These are phyloP conservation scores for Bradypus variegatus DNA, from an alignment of 2,797 vertebrate species.

Conservation along the genomic window DNA sequence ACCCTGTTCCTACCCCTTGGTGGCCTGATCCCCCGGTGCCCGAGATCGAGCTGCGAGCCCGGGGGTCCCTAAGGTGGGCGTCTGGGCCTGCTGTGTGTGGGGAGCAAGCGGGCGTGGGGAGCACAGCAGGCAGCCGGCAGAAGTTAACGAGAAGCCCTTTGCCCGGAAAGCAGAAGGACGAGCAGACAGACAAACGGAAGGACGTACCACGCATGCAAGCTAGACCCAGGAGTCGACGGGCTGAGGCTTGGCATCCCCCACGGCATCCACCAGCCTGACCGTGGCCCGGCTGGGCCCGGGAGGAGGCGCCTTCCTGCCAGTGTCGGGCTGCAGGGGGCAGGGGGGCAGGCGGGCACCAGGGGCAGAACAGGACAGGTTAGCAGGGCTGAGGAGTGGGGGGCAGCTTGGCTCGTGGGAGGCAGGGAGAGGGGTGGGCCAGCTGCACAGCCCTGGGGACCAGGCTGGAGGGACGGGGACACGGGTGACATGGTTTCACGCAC, in stretches of 20 bases:
- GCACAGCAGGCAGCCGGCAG: too few relatives aligned
- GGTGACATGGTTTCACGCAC: background rate
- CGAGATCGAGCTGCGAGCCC: background rate
- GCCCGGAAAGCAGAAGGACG: background rate
- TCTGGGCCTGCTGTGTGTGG: background rate
- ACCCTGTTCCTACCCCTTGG: background rate
- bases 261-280: slow-evolving; percentile 98
- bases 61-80: background rate
- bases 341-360: slow-evolving; percentile 70
- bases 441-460: slow-evolving; percentile 65
- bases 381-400: slow-evolving; percentile 35
- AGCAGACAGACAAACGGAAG: background rate
- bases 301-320: slow-evolving; percentile 95
- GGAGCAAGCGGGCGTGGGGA: too few relatives aligned
- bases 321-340: slow-evolving; percentile 90
- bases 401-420: slow-evolving; percentile 35
- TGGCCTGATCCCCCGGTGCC: background rate
- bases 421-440: slow-evolving; percentile 32
- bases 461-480: background rate
- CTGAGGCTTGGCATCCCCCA: slow-evolving; percentile 97
- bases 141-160: background rate
- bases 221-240: slow-evolving; percentile 99
- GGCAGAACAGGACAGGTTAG: slow-evolving; percentile 82
- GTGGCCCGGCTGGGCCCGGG: slow-evolving; percentile 98
- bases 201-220: slow-evolving; percentile 99